Conservation (phyloP, 1,140 invertebrate genomes). For the Drosophila suzukii region DNA sequence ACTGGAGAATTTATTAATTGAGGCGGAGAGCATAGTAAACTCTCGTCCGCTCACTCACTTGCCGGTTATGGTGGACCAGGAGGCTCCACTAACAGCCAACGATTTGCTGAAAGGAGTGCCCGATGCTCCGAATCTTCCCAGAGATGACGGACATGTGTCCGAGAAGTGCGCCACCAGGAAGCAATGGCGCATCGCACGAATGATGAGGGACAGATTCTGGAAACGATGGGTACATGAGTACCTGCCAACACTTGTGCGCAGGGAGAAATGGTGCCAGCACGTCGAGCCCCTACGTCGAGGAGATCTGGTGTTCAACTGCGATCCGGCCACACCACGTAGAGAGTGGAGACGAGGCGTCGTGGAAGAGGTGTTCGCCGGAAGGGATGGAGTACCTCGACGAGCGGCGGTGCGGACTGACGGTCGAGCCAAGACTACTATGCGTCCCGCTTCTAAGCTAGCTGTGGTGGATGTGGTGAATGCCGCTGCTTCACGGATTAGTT, state of each 20-base stretch:
- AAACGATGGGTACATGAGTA: conserved; percentile 13
- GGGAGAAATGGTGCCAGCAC: conserved; percentile 12
- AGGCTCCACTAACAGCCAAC: neutral
- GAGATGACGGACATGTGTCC: no score
- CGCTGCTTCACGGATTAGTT: no score
- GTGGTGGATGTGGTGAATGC: conserved; percentile 3
- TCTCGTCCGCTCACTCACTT: neutral
- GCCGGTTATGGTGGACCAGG: neutral
- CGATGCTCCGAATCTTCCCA: no score
- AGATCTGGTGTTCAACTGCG: neutral
- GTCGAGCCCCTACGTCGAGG: neutral
- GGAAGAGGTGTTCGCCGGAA: neutral
- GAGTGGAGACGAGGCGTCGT: no score
- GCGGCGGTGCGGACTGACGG: neutral
- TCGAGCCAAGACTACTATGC: neutral
- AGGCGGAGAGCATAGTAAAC: no score
- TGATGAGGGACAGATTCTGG: neutral
- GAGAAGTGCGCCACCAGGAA: no score
- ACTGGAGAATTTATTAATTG: neutral
- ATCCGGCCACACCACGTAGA: neutral
- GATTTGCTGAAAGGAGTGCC: neutral
- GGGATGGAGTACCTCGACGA: conserved; percentile 5
- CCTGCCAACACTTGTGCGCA: conserved; percentile 23
- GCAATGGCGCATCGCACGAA: neutral
- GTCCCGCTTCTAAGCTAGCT: conserved; percentile 6